Conservation (phyloP, 2,888 invertebrate genomes). For the Trachelus tabidus region DNA sequence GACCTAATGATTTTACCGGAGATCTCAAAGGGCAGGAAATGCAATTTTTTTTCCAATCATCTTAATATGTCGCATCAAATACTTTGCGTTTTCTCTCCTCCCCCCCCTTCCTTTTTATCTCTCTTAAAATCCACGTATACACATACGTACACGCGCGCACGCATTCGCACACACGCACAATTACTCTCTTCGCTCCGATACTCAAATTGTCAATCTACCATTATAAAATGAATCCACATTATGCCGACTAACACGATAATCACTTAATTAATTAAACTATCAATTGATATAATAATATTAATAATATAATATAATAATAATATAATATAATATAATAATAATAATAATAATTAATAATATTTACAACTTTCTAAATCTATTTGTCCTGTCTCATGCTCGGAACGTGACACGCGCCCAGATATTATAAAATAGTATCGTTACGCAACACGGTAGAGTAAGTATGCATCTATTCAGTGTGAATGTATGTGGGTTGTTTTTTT, state of each 20-base stretch:
- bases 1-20: too few relatives aligned
- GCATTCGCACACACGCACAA: too few relatives aligned
- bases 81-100: too few relatives aligned
- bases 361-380: slow-evolving; percentile 56
- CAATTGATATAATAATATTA: slow-evolving; percentile 57
- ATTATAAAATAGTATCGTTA: slow-evolving; percentile 47
- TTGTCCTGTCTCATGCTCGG: slow-evolving; percentile 48
- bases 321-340: slow-evolving; percentile 42
- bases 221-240: slow-evolving; percentile 58
- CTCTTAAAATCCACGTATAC: too few relatives aligned
- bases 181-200: neutral
- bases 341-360: slow-evolving; percentile 42
- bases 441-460: slow-evolving; percentile 25
- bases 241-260: slow-evolving; percentile 56
- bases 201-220: slow-evolving; percentile 28
- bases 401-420: slow-evolving; percentile 48
- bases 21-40: neutral
- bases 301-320: slow-evolving; percentile 51
- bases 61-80: slow-evolving; percentile 2
- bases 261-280: slow-evolving; percentile 61
- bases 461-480: neutral
- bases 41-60: slow-evolving; percentile 25
- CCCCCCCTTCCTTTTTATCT: too few relatives aligned
- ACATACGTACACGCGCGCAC: too few relatives aligned
- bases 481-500: neutral